A percentile compares a stretch with the other conserved stretches of the same genome.
These are phyloP conservation scores for Siniperca chuatsi DNA, from an alignment of 2,113 vertebrate genomes.

Conservation along the genomic window DNA sequence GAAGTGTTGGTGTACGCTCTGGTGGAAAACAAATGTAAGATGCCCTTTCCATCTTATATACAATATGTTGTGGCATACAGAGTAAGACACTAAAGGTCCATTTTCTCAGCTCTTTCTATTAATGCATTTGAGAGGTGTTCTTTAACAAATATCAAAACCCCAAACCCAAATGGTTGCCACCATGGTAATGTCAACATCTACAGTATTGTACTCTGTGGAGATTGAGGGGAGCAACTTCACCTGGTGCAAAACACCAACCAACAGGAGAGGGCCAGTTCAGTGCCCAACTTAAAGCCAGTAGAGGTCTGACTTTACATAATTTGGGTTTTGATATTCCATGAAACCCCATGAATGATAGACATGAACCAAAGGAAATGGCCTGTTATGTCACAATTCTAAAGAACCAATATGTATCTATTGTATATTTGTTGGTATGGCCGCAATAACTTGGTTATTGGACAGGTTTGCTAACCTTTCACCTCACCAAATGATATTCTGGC, in stretches of 20 bases:
- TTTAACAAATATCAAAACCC: background rate
- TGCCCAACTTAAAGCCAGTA: background rate
- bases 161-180: background rate
- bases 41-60: slow-evolving; percentile 31
- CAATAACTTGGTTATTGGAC: too few relatives aligned
- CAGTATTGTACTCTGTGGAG: background rate
- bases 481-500: too few relatives aligned
- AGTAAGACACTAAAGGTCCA: slow-evolving; percentile 5
- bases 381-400: background rate
- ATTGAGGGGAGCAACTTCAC: too few relatives aligned
- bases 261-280: background rate
- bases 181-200: slow-evolving; percentile 1
- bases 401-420: too few relatives aligned
- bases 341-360: too few relatives aligned
- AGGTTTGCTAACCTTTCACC: too few relatives aligned
- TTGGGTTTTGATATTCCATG: background rate
- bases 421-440: too few relatives aligned
- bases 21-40: slow-evolving; percentile 38
- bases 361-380: background rate
- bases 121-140: slow-evolving; percentile 4
- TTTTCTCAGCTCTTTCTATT: background rate
- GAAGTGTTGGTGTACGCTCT: background rate
- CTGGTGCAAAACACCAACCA: background rate
- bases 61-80: slow-evolving; percentile 21
- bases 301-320: background rate